Base-by-base conservation (phyloP, 1,140 invertebrate genomes). In the Philopotamus ludificatus region DNA sequence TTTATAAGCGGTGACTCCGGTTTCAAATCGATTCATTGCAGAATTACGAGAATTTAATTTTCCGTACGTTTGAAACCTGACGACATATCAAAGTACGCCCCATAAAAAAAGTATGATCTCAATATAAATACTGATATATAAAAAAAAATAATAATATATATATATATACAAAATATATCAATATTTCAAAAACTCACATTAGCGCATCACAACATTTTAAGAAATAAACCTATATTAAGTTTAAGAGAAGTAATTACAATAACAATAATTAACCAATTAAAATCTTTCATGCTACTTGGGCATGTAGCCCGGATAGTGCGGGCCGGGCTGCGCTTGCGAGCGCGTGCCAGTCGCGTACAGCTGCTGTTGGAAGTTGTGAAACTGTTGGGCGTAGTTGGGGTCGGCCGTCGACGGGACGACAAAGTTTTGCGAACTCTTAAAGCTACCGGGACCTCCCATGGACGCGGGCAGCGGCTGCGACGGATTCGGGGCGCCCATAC, bases 311-410 rank as follows among this genome's bases (percentile, higher is more conserved):
- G 72, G 72, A 66, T 74, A 74, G 70, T 77, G 78, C 44, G 77
- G 78, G 54, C 75, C 76, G 22, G 75, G 75, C 25, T 73, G 78
- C 10, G 65, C 16, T 65, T 83, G 82, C 72, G 82, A 88, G 66
- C 91, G 83, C 18, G 90, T 92, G 63, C 91, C 91, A 8, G 93
- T 96, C 21, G 93, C 93, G 80, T 96, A 95, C 59, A 95, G 79
- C 76, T 95, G 93, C 75, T 95, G 94, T 74, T 96, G 94, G 82
- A 96, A 95, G 79, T 95, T 93, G 77, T 95, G 93, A 81, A 93
- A 95, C 83, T 95, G 93, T 75, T 94, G 92, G 72, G 92, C 93
- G 81, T 95, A 95, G 75, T 92, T 94, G 10, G 93, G 90, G 82
- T 95, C 93, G 47, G 88, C 86, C 57, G 92, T 92, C 12, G 87